Base-by-base conservation (phyloP, 2,888 invertebrate genomes). In the Aphidius colemani region DNA sequence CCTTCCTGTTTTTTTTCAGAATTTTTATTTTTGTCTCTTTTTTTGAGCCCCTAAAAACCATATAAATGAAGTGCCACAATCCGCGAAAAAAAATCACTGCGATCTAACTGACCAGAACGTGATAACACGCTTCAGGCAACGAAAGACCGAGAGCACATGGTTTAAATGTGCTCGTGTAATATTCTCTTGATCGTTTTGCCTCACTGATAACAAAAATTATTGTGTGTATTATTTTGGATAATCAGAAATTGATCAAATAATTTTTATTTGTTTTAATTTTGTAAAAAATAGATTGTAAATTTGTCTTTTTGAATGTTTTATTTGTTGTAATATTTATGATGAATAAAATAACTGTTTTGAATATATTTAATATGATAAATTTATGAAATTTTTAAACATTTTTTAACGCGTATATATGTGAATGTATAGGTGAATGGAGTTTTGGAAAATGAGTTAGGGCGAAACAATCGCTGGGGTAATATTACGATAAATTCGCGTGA, bases 401-500 rank as follows among this genome's bases (percentile, higher is more conserved):
- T 4, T 30, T 30, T 30, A 2, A 30, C 30, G 30, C 4, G 30
- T 30, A 2, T 13, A 13, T 13, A 13, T 13, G 1, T 13, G 1
- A 13, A 18, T 2, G 13, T n/a, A n/a, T n/a, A n/a, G n/a, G n/a
- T 18, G 13, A 30, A 30, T 30, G 30, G 3, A 30, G 30, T 30
- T 30, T 30, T 30, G 4, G 30, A 5, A 30, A 30, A 30, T 72
- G 72, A 75, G 74, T 70, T 71, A 73, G 70, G 74, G 75, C 78
- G 73, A 78, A 76, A 77, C 78, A 79, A 80, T 79, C 78, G 72
- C 72, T 59, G 66, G 73, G 75, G 71, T 75, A 78, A 78, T 78
- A 79, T 80, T 78, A 79, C 78, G 75, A 81, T 81, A 80, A 80
- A 81, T 80, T 75, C 71, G 74, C 69, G 72, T 75, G 73, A 78